Conservation (phyloP, 2,113 vertebrate genomes). For the Murina feae region DNA sequence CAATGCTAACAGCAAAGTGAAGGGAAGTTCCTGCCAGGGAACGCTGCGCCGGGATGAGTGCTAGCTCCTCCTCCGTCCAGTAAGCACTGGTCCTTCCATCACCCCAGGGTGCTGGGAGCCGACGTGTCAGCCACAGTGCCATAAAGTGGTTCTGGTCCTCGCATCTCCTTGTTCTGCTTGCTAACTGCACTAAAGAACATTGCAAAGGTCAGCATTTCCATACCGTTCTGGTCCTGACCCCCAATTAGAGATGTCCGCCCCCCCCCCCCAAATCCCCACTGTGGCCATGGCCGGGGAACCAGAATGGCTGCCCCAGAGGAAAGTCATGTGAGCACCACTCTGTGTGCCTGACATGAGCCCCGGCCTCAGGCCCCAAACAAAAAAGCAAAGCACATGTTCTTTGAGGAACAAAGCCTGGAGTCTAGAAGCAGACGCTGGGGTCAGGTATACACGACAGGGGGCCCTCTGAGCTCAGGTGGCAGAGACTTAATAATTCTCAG, state of each 20-base stretch:
- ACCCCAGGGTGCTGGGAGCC: rapidly evolving
- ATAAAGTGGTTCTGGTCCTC: background rate
- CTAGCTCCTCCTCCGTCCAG: background rate
- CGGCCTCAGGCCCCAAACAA: background rate
- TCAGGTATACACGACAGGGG: rapidly evolving
- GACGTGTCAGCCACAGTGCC: rapidly evolving
- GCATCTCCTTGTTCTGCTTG: too few species aligned
- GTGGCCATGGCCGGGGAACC: rapidly evolving
- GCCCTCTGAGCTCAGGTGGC: too few species aligned
- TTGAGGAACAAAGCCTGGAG: background rate
- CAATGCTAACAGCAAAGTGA: rapidly evolving
- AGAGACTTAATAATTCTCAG: rapidly evolving
- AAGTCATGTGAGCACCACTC: rapidly evolving
- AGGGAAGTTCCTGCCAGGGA: rapidly evolving
- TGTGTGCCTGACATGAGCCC: rapidly evolving
- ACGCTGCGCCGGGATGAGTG: rapidly evolving
- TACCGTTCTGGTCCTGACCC: background rate
- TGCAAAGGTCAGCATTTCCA: background rate
- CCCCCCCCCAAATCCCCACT: rapidly evolving
- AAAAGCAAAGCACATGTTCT: rapidly evolving
- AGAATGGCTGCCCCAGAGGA: background rate
- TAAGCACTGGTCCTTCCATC: background rate
- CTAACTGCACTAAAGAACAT: background rate
- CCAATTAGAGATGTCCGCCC: rapidly evolving
- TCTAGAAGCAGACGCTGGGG: background rate